These are phyloP conservation scores for Mesorhabditis belari DNA, from an alignment of 2,888 invertebrate species.

Conservation along the genomic window DNA sequence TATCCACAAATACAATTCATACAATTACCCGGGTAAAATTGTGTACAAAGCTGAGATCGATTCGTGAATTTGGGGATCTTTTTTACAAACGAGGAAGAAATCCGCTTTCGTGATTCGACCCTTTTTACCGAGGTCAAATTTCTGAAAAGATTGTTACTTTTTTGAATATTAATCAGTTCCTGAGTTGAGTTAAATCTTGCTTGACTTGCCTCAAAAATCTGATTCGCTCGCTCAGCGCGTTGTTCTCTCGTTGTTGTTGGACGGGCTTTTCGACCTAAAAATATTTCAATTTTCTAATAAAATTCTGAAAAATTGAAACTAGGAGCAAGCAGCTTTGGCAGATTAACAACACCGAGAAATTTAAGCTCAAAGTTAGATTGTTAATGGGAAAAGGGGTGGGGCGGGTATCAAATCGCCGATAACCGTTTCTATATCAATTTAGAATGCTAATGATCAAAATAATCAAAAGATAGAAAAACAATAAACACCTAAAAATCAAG, in stretches of 20 bases:
- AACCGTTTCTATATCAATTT: too few species aligned
- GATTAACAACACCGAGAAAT: too few species aligned
- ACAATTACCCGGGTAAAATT: conserved; percentile 27
- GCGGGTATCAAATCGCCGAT: too few species aligned
- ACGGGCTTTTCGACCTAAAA: conserved; percentile 28
- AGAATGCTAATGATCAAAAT: too few species aligned
- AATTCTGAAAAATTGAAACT: too few species aligned
- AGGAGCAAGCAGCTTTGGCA: too few species aligned
- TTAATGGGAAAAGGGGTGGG: too few species aligned
- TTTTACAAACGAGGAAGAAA: conserved; percentile 40
- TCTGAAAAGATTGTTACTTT: conserved; percentile 23
- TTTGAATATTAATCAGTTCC: background rate
- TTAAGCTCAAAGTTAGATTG: too few species aligned
- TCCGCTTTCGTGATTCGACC: conserved; percentile 40
- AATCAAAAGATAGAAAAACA: too few species aligned
- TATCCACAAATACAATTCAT: conserved; percentile 5
- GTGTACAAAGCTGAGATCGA: conserved; percentile 41
- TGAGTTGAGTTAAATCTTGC: background rate
- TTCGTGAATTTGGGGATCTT: conserved; percentile 30
- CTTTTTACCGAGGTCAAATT: conserved; percentile 34
- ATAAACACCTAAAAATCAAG: too few species aligned
- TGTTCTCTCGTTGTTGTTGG: conserved; percentile 32
- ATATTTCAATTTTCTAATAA: too few species aligned
- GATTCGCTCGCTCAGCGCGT: conserved; percentile 23
- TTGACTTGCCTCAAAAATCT: conserved; percentile 27